These are phyloP conservation scores for Zaprionus davidi DNA, from an alignment of 1,140 invertebrate genomes.

Conservation along the genomic window DNA sequence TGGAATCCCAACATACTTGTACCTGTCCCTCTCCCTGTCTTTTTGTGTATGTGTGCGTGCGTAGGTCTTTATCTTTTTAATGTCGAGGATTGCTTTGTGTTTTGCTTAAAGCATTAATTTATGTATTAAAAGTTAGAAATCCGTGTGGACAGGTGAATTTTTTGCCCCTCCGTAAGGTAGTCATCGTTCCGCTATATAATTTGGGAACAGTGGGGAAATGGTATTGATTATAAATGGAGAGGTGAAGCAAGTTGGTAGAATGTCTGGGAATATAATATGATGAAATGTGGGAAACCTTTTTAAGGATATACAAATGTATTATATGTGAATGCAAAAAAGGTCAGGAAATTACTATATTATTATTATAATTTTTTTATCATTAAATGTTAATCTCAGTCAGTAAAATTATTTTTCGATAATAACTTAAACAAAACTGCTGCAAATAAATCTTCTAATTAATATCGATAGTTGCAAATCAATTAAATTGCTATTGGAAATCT, in stretches of 20 bases:
- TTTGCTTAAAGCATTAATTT: conserved; percentile 75
- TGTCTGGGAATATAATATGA: conserved; percentile 13
- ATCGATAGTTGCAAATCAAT: not conserved
- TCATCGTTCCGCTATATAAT: conserved; percentile 57
- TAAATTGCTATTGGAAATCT: not conserved
- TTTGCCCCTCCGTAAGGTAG: conserved; percentile 13
- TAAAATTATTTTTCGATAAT: not conserved
- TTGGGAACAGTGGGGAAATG: conserved; percentile 39
- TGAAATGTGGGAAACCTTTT: not conserved
- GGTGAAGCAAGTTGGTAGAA: conserved; percentile 21
- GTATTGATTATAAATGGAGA: conserved; percentile 49
- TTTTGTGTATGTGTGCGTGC: conserved; percentile 18
- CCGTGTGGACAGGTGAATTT: conserved; percentile 81
- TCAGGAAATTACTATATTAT: not conserved
- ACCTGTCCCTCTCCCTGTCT: not conserved
- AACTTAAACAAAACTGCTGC: not conserved
- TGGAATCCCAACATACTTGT: conserved; percentile 62
- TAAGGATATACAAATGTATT: not conserved
- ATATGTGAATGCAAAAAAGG: not conserved
- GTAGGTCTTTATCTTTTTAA: conserved; percentile 75
- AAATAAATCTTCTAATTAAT: not conserved
- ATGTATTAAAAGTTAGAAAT: conserved; percentile 82
- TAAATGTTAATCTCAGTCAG: not conserved
- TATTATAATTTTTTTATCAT: not conserved
- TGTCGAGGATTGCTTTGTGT: conserved; percentile 67